These are phyloP conservation scores for Oncorhynchus tshawytscha DNA, from an alignment of 2,113 vertebrate genomes.

Conservation along the genomic window DNA sequence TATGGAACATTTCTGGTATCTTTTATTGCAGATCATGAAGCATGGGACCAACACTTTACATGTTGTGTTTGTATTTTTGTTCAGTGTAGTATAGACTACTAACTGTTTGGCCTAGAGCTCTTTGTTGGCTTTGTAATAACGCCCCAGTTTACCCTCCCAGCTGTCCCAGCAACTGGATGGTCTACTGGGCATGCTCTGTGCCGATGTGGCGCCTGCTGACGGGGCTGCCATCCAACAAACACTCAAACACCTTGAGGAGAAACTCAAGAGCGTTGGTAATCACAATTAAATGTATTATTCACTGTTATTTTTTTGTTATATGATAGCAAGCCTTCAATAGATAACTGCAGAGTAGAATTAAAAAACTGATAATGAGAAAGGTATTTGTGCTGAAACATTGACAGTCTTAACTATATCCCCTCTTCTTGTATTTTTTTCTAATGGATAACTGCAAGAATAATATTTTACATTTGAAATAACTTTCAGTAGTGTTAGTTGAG, in stretches of 20 bases:
- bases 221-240: constrained; percentile 96
- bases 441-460: not conserved
- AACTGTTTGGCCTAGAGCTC: too few relatives aligned
- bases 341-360: too few relatives aligned
- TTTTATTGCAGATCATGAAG: too few relatives aligned
- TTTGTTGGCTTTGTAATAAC: not conserved
- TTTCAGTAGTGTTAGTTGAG: not conserved
- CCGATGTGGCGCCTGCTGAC: constrained; percentile 93
- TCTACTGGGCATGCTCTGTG: constrained; percentile 96
- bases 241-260: constrained; percentile 96
- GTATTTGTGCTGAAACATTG: too few relatives aligned
- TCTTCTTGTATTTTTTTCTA: not conserved
- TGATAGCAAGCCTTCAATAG: too few relatives aligned
- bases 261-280: constrained; percentile 95
- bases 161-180: constrained; percentile 96
- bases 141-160: constrained; percentile 65
- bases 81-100: not conserved
- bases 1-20: too few relatives aligned
- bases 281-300: not conserved
- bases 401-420: too few relatives aligned
- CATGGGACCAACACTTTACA: too few relatives aligned
- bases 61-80: too few relatives aligned
- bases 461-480: too few relatives aligned
- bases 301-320: not conserved
- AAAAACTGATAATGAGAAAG: too few relatives aligned